These are phyloP conservation scores for Actinia equina DNA, from an alignment of 64 coral and sea anemone species.

Conservation along the genomic window DNA sequence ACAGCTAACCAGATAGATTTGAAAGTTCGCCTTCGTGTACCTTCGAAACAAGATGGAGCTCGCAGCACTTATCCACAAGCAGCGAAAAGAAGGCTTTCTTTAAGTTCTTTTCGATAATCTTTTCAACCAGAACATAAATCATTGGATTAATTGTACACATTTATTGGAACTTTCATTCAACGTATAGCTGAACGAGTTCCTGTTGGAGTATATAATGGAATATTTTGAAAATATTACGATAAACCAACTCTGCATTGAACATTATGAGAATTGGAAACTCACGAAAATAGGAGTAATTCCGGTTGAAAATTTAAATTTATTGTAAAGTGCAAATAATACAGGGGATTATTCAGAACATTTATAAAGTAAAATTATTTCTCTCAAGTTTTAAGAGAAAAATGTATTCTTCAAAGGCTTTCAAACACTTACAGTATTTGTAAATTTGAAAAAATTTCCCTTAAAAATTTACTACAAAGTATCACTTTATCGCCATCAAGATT, in stretches of 20 bases:
- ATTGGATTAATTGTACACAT: background rate
- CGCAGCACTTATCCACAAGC: slow-evolving; percentile 17
- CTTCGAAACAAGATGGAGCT: slow-evolving; percentile 24
- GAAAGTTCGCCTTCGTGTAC: slow-evolving; percentile 12
- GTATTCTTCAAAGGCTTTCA: background rate
- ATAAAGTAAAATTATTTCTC: background rate
- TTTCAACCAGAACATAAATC: background rate
- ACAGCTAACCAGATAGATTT: background rate
- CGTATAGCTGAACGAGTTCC: background rate
- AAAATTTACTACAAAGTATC: too few species aligned
- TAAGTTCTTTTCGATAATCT: slow-evolving; percentile 39
- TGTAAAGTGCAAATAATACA: background rate
- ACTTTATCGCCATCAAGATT: too few species aligned
- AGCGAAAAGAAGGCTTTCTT: slow-evolving; percentile 49
- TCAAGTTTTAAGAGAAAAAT: background rate
- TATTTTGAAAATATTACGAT: background rate
- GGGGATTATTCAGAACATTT: background rate
- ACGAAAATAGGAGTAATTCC: background rate
- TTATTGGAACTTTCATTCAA: slow-evolving; percentile 1
- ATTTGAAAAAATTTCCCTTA: too few species aligned
- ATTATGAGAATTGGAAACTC: background rate
- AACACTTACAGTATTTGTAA: background rate
- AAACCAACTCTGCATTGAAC: background rate
- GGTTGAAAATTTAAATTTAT: background rate
- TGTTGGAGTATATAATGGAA: background rate